Percentiles rank a stretch among this genome's conserved stretches.
Conservation (phyloP, 2,113 vertebrate genomes). For the Cervus canadensis region DNA sequence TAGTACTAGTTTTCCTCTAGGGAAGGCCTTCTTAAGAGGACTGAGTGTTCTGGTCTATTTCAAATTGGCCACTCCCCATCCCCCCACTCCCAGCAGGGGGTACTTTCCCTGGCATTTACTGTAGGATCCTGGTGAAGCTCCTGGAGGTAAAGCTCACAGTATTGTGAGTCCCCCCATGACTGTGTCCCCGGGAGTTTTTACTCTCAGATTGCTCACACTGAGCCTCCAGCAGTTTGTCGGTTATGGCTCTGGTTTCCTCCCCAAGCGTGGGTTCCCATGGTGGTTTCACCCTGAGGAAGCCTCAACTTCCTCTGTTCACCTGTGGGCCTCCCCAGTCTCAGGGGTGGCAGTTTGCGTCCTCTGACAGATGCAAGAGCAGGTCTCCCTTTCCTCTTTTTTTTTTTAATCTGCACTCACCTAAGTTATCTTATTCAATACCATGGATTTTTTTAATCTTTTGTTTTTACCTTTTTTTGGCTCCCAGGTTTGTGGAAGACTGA, state of each 20-base stretch:
- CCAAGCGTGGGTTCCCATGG: rapidly evolving
- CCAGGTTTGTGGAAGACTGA: neutral
- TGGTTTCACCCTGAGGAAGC: neutral
- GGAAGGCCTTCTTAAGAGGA: neutral
- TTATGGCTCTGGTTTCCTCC: neutral
- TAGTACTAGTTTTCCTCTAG: neutral
- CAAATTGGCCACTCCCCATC: neutral
- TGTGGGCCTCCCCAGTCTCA: rapidly evolving
- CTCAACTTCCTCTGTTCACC: neutral
- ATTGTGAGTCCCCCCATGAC: neutral
- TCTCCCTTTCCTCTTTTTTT: neutral
- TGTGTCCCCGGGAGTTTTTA: neutral
- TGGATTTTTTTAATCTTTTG: neutral
- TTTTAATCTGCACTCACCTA: neutral
- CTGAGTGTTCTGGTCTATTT: neutral
- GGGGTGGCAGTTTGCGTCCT: neutral
- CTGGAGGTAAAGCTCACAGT: neutral
- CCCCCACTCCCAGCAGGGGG: neutral
- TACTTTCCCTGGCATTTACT: neutral
- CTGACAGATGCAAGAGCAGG: neutral
- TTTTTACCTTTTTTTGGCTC: neutral
- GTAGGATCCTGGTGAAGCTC: neutral
- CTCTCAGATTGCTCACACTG: neutral
- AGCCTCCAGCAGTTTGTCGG: neutral
- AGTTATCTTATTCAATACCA: neutral